phyloP scores from a whole-genome alignment of 2,888 invertebrate genomes.

The Drosophila basisetae region DNA sequence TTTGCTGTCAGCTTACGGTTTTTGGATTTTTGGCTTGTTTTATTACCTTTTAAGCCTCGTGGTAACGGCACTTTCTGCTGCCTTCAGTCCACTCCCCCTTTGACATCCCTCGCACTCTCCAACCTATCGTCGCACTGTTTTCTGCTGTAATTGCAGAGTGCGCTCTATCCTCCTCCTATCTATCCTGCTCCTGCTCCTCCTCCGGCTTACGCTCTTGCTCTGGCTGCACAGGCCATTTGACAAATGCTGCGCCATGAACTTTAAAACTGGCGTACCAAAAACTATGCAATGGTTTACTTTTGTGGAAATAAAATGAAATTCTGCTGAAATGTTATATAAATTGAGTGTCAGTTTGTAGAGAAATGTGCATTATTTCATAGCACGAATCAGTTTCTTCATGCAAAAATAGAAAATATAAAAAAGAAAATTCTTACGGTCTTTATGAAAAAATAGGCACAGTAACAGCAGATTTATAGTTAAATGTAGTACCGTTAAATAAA shows the following conservation, averaged over 20 bases:
- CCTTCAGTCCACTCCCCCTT: background rate
- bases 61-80: constrained; percentile 55
- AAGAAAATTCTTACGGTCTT: background rate
- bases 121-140: constrained; percentile 11
- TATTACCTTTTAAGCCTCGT: constrained; percentile 81
- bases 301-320: constrained; percentile 35
- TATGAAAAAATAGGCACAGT: background rate
- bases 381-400: background rate
- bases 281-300: constrained; percentile 24
- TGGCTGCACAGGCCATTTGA: constrained; percentile 44
- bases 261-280: constrained; percentile 37
- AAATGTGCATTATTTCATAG: constrained; percentile 17
- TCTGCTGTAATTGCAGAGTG: constrained; percentile 60
- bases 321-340: constrained; percentile 48
- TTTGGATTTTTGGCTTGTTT: constrained; percentile 78
- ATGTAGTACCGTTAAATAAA: background rate
- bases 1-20: constrained; percentile 79
- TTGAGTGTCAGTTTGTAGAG: constrained; percentile 13
- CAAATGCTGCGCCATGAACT: constrained; percentile 55
- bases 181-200: background rate
- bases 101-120: background rate
- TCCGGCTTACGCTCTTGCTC: background rate
- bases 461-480: background rate
- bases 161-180: constrained; percentile 12
- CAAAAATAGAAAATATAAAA: background rate